phyloP scores from a whole-genome alignment of 1,140 invertebrate genomes.

The Riptortus pedestris region DNA sequence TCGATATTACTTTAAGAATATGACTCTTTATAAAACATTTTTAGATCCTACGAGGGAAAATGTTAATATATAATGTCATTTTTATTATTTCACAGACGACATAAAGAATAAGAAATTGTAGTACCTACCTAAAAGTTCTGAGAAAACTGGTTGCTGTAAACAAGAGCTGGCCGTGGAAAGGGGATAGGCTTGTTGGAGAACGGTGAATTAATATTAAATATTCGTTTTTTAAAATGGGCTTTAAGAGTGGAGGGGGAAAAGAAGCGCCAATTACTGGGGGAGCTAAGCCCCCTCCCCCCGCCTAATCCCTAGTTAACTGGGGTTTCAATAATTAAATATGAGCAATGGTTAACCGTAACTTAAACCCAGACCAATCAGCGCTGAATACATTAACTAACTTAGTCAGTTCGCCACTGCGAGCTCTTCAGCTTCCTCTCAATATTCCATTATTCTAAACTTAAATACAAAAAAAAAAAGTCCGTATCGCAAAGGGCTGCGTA shows the following conservation, averaged over 20 bases:
- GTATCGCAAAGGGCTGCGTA: neutral
- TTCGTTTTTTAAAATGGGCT: neutral
- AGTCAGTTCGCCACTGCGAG: neutral
- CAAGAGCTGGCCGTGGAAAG: no score
- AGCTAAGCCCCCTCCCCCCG: neutral
- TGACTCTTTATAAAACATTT: no score
- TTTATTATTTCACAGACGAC: no score
- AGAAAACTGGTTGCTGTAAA: no score
- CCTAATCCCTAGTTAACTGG: slow-evolving; percentile 14
- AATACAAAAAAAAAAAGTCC: neutral
- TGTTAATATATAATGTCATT: no score
- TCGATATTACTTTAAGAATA: no score
- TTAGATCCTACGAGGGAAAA: no score
- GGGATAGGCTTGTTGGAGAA: no score
- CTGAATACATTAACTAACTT: slow-evolving; percentile 9
- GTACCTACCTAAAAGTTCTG: no score
- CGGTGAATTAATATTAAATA: neutral
- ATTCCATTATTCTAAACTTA: neutral
- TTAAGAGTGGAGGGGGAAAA: slow-evolving; percentile 9
- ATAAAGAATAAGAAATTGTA: no score
- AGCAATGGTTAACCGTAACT: slow-evolving; percentile 10
- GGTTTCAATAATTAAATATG: slow-evolving; percentile 17
- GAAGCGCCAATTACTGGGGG: neutral
- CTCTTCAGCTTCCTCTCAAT: no score
- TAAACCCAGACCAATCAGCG: slow-evolving; percentile 5